Evolutionary conservation across 2,888 invertebrate genomes (phyloP), one percentile per base, ranked within the genome.

Genomic region (Malachius bipustulatus): DNA sequence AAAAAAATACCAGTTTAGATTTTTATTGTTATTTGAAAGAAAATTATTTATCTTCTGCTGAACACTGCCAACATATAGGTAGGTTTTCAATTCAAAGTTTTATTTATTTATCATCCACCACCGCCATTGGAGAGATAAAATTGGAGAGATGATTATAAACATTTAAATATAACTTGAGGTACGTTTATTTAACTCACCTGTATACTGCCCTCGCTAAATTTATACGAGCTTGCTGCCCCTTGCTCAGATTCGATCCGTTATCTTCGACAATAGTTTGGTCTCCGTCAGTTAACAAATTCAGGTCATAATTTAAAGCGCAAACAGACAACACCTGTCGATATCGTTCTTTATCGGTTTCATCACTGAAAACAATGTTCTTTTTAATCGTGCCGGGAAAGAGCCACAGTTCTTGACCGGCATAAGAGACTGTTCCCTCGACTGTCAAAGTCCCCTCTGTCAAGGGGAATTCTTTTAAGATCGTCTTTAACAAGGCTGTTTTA

Each of bases 161-260:
- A n/a, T n/a, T n/a, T n/a, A n/a, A n/a, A n/a, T n/a, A n/a, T n/a
- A n/a, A n/a, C n/a, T n/a, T n/a, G n/a, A n/a, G n/a, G n/a, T n/a
- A n/a, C n/a, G n/a, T 66, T 3, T 66, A n/a, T n/a, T n/a, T n/a
- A n/a, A n/a, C n/a, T n/a, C n/a, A n/a, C n/a, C 71, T 73, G 52
- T 84, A 85, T 30, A 84, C 62, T 1, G 81, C 75, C 51, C 84
- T 66, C 0, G 82, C 83, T 32, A 89, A 63, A 57, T 81, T 82
- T 16, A 89, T 73, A 40, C 85, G 67, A 2, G 85, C 83, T 56
- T 76, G 75, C 60, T 88, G 88, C 8, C 87, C 87, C n/a, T 85
- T 85, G 26, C 83, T 84, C 9, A 89, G 61, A 14, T 79, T 77
- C 1, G 79, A 71, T 4, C 88, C 88, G 32, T 81, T 69, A 50